Base-by-base conservation (phyloP, 37 sponge, comb jelly and placozoan genomes). In the Lycopodina hypogea region DNA sequence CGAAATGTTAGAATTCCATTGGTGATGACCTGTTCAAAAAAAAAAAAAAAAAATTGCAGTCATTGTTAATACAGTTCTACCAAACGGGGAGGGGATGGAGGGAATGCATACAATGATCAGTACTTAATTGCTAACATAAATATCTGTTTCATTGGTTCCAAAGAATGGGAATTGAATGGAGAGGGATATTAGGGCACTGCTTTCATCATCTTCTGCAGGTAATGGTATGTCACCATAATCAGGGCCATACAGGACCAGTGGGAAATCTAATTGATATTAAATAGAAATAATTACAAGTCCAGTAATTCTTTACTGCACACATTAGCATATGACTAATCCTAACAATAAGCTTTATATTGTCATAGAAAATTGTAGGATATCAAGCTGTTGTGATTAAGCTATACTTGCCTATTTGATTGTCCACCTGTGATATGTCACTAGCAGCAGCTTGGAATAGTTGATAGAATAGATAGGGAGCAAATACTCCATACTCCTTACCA, bases 1-100 rank as follows among this genome's bases (percentile, higher is more conserved):
- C 59, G 59, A 29, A 75, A 75, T 32, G 75, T 57, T 35, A 75
- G 59, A 15, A 58, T 3, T 29, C 75, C 75, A 58, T 75, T 75
- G 3, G 75, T 75, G 75, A 57, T 75, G 22, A 75, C 75, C 75
- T 75, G 59, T 57, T 53, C n/a, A n/a, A n/a, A n/a, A n/a, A n/a
- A n/a, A n/a, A n/a, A n/a, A n/a, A 1, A 42, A 7, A 68, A 4
- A 38, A 36, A 75, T 59, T 22, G 17, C 56, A 35, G 35, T 35
- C 6, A 35, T 36, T 22, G 38, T 57, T 50, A 51, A 52, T 15
- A n/a, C 3, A 22, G 53, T 50, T 50, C 72, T 53, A 45, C 48
- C 48, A 30, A 28, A 72, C 0, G 52, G 51, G 52, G 50, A 70
- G 7, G 71, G 22, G 23, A 19, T 22, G 3, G 42, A 23, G 71